Evolutionary conservation across 2,113 vertebrate species (phyloP).

Genomic region (Colius striatus): DNA sequence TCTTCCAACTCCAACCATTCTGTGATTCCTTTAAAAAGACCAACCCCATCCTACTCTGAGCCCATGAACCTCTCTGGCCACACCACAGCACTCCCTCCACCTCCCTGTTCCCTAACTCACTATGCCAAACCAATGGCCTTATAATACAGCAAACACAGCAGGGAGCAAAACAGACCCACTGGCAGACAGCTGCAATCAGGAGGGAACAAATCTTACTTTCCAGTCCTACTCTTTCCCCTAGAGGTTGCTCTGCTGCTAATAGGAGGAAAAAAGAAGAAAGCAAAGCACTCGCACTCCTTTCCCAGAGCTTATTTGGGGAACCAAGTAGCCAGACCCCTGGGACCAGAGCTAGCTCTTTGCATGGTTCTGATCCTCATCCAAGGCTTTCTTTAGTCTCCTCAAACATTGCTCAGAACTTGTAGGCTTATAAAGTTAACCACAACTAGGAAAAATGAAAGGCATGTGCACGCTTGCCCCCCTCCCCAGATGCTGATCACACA

Average conservation of each 20-base stretch:
- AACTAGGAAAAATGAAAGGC: not conserved
- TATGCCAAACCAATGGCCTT: not conserved
- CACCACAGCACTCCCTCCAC: not conserved
- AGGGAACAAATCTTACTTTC: not conserved
- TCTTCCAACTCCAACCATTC: no score
- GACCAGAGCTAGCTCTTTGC: not conserved
- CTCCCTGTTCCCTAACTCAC: not conserved
- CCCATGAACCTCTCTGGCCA: not conserved
- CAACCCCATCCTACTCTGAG: not conserved
- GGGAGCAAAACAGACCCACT: not conserved
- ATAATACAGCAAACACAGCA: not conserved
- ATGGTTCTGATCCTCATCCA: not conserved
- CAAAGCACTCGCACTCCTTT: not conserved
- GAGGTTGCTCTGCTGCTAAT: not conserved
- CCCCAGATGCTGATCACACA: not conserved
- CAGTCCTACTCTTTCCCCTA: not conserved
- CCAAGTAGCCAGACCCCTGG: not conserved
- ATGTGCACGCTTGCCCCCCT: not conserved
- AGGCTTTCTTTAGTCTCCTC: not conserved
- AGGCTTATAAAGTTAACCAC: not conserved
- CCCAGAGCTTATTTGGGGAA: slow-evolving; percentile 36
- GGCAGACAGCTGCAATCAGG: not conserved
- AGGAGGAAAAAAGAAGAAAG: not conserved
- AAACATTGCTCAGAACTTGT: not conserved
- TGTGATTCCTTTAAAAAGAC: not conserved